phyloP scores from a whole-genome alignment of 2,113 vertebrate genomes.

The Noturus placidus region DNA sequence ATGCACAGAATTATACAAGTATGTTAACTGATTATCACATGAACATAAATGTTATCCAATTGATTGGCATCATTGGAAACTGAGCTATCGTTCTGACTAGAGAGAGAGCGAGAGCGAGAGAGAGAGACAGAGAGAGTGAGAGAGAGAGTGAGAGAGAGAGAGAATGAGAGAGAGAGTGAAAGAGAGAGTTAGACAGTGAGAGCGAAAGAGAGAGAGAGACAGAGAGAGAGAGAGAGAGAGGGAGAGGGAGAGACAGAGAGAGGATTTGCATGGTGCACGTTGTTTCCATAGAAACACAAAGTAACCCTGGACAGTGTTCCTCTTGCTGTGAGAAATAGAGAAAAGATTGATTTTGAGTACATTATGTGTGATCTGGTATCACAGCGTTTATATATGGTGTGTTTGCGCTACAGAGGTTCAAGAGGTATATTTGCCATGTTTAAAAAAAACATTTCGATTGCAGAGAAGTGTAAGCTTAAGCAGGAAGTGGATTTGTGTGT shows the following conservation, averaged over 20 bases:
- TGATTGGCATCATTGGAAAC: neutral
- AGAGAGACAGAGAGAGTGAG: neutral
- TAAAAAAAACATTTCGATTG: neutral
- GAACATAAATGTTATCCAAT: neutral
- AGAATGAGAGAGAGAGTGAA: neutral
- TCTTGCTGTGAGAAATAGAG: constrained; percentile 3
- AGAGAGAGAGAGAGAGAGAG: no score
- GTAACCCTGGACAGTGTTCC: neutral
- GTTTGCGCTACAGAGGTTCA: neutral
- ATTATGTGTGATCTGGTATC: neutral
- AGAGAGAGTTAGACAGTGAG: no score
- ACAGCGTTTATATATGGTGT: neutral
- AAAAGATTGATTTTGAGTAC: neutral
- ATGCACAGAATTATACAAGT: neutral
- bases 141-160: no score
- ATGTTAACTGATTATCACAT: neutral
- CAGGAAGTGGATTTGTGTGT: neutral
- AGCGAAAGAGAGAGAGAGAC: neutral
- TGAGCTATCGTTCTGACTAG: neutral
- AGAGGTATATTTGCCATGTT: neutral
- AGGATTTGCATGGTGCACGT: no score
- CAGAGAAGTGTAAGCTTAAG: neutral
- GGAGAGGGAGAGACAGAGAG: neutral
- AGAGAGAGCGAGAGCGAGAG: no score
- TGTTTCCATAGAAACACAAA: neutral